phyloP scores from a whole-genome alignment of 2,797 vertebrate species.

The Bucorvus abyssinicus region DNA sequence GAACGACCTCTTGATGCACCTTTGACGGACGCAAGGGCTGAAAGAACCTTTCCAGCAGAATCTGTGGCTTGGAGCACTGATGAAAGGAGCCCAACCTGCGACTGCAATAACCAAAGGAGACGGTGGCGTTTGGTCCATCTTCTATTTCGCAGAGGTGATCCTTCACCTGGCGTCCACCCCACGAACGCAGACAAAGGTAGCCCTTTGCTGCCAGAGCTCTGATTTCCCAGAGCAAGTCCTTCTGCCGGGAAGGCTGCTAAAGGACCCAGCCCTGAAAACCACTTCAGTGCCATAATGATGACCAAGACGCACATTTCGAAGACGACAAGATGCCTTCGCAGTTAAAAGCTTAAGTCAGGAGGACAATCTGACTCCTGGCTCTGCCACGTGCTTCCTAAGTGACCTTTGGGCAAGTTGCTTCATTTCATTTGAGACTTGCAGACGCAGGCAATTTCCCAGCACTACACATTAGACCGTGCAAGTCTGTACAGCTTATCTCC shows the following conservation, averaged over 20 bases:
- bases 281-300: neutral
- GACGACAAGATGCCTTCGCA: neutral
- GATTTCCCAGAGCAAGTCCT: neutral
- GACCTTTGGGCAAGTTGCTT: neutral
- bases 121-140: fast-evolving
- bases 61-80: neutral
- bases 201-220: neutral
- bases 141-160: neutral
- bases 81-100: neutral
- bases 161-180: neutral
- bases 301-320: neutral
- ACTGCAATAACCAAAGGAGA: neutral
- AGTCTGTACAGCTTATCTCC: conserved; percentile 16
- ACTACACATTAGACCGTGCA: neutral
- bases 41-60: neutral
- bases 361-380: neutral
- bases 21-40: neutral
- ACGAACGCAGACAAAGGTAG: neutral
- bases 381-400: neutral
- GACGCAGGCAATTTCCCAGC: neutral
- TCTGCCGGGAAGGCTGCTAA: neutral
- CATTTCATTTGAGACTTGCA: neutral
- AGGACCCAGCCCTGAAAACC: neutral
- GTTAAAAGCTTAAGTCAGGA: neutral
- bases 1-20: neutral